Evolutionary conservation across 2,797 vertebrate genomes (phyloP).

Genomic region (Pseudochirops cupreus): DNA sequence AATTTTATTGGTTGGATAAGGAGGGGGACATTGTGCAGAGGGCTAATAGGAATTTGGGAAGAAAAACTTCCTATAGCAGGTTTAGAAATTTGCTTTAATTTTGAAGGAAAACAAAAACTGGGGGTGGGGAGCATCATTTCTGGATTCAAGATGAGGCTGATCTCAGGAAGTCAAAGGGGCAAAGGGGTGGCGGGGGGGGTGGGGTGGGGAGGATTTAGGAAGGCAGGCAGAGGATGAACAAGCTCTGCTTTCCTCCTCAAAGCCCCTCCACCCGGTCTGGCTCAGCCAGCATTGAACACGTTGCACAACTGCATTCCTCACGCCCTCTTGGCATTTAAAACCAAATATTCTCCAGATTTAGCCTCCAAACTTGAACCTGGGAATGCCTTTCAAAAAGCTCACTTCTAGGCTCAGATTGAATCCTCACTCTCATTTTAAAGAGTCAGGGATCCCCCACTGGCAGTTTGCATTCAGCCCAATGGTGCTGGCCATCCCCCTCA

Average conservation of each 20-base stretch:
- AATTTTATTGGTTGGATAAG: not conserved
- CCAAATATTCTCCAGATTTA: not conserved
- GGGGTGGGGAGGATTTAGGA: not conserved
- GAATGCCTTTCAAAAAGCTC: not conserved
- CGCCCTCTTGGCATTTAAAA: not conserved
- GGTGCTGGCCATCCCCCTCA: not conserved
- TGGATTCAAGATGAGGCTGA: not conserved
- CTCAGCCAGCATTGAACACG: accelerated
- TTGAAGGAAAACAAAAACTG: not conserved
- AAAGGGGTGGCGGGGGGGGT: too few relatives aligned
- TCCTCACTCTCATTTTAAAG: not conserved
- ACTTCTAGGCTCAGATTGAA: not conserved
- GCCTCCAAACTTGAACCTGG: not conserved
- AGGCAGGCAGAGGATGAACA: not conserved
- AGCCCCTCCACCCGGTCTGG: not conserved
- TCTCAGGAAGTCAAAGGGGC: not conserved
- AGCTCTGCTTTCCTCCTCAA: not conserved
- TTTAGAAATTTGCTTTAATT: not conserved
- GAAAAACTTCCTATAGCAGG: not conserved
- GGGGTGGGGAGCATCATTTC: not conserved
- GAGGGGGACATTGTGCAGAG: not conserved
- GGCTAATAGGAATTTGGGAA: not conserved
- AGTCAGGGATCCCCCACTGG: not conserved
- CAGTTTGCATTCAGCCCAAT: not conserved
- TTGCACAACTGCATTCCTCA: not conserved